Evolutionary conservation across 1,140 invertebrate genomes (phyloP), one percentile per base, ranked within the genome.

Genomic region (Drosophila guanche): DNA sequence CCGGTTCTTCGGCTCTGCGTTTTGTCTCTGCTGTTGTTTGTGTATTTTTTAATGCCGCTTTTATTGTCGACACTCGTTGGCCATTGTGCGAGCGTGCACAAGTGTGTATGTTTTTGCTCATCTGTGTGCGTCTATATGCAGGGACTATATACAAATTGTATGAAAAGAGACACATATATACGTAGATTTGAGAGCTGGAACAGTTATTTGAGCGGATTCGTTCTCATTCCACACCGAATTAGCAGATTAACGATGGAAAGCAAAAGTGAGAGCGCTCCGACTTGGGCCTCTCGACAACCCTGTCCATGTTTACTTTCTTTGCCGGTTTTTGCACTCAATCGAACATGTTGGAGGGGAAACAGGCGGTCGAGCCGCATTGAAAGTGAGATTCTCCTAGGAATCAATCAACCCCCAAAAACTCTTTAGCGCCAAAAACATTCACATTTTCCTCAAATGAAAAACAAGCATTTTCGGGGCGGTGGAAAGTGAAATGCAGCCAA

Each of bases 401-500:
- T 47, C 22, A 7, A 23, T 22, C 56, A 72, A 54, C 60, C 73
- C 70, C 54, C 58, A 53, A 23, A 5, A 16, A 4, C 33, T 6
- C 20, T 50, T 79, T 60, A 71, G 79, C 79, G 79, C 79, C 79
- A 84, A 84, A 78, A 83, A 60, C 25, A 43, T 45, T 37, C 46
- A 59, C 63, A 53, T 85, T 85, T 79, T 67, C 80, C 80, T 67
- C 80, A 79, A 85, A 85, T 85, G 80, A 85, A 85, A 85, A 76
- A 55, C 80, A 58, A 70, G 80, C 67, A 65, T 75, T 71, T 59
- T 71, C 59, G 80, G 80, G 80, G 80, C 79, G 80, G 80, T 79
- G 80, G 76, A 85, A 85, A 85, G 80, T 85, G 80, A 85, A 84
- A 85, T 63, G 20, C 80, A 86, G 47, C 81, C 81, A 85, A 86